phyloP scores from a whole-genome alignment of 2,113 vertebrate species.

The Nerophis lumbriciformis region DNA sequence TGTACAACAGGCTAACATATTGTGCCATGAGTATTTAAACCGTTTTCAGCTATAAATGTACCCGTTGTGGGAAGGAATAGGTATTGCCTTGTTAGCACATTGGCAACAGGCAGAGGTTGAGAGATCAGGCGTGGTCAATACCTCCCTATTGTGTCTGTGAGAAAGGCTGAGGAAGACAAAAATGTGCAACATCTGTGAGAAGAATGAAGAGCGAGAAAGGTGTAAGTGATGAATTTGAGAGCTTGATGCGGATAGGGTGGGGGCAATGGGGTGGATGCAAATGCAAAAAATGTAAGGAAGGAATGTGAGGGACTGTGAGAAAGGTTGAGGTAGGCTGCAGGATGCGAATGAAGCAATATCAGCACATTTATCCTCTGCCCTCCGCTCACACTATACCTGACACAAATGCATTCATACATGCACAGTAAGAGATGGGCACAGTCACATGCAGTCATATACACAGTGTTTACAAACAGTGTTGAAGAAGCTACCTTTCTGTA shows the following conservation, averaged over 20 bases:
- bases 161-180: conserved; percentile 39
- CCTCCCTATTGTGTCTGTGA: conserved; percentile 40
- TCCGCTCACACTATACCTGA: conserved; percentile 15
- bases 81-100: conserved; percentile 64
- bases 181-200: conserved; percentile 8
- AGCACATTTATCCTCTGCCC: conserved; percentile 45
- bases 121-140: conserved; percentile 60
- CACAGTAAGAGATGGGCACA: conserved; percentile 2
- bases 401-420: conserved; percentile 19
- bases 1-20: conserved; percentile 9
- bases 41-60: conserved; percentile 33
- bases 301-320: conserved; percentile 54
- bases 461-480: not conserved
- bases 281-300: conserved; percentile 9
- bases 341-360: conserved; percentile 50
- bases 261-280: not conserved
- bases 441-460: not conserved
- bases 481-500: not conserved
- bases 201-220: conserved; percentile 8
- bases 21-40: conserved; percentile 20
- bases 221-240: conserved; percentile 4
- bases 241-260: not conserved
- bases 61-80: conserved; percentile 48
- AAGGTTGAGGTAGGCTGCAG: conserved; percentile 54
- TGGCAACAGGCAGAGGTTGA: conserved; percentile 57